Percentiles rank a stretch among this genome's conserved stretches.
Conservation (phyloP, 2,888 invertebrate species). For the Pandemis corylana region DNA sequence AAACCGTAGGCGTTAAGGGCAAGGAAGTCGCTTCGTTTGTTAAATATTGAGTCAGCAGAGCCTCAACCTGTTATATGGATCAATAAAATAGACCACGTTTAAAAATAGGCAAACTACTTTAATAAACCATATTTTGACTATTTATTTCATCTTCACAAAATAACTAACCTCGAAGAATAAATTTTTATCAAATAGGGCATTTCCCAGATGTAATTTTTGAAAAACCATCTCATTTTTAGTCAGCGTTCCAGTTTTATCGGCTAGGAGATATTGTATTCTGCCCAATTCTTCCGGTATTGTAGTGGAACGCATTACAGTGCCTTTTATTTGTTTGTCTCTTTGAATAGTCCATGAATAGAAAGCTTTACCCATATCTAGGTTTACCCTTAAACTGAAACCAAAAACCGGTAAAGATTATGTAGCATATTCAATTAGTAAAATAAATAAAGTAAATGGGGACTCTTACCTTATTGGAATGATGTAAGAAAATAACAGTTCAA, state of each 20-base stretch:
- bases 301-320: slow-evolving; percentile 97
- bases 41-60: slow-evolving; percentile 74
- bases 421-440: background rate
- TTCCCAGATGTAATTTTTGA: slow-evolving; percentile 97
- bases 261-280: slow-evolving; percentile 97
- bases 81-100: background rate
- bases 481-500: slow-evolving; percentile 98
- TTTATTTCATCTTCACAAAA: background rate
- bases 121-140: too few relatives aligned
- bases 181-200: slow-evolving; percentile 94
- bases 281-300: slow-evolving; percentile 99
- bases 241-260: slow-evolving; percentile 99
- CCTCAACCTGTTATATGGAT: slow-evolving; percentile 66
- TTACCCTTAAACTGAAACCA: slow-evolving; percentile 94
- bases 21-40: slow-evolving; percentile 72
- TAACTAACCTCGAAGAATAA: slow-evolving; percentile 91
- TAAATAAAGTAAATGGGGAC: background rate
- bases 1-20: slow-evolving; percentile 85
- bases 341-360: slow-evolving; percentile 99
- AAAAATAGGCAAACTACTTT: background rate
- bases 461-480: slow-evolving; percentile 97
- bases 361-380: slow-evolving; percentile 99
- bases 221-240: slow-evolving; percentile 99
- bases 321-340: slow-evolving; percentile 95
- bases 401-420: background rate